Evolutionary conservation across 2,113 vertebrate species (phyloP).

Genomic region (Apistogramma diplotaenia): DNA sequence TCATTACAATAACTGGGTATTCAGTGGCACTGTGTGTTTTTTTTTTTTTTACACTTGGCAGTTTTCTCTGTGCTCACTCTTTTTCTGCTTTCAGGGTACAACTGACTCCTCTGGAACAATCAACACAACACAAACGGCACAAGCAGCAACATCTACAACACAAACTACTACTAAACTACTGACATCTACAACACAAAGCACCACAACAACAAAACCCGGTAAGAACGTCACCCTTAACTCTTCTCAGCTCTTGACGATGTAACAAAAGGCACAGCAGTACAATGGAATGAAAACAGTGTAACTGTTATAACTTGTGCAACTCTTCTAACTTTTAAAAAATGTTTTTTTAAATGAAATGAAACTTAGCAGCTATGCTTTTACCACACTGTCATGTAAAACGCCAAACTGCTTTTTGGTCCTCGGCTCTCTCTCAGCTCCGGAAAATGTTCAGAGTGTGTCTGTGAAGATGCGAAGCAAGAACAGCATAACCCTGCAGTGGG

Average conservation of each 20-base stretch:
- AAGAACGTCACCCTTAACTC: not conserved
- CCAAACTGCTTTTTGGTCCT: no score
- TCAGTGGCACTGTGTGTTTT: not conserved
- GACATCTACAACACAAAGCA: fast-evolving
- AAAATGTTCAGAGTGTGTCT: no score
- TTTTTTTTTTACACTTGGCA: not conserved
- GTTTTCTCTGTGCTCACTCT: not conserved
- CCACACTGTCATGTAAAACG: no score
- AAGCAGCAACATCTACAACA: fast-evolving
- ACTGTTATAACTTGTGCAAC: no score
- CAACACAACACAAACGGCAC: fast-evolving
- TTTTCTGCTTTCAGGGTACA: slow-evolving; percentile 2
- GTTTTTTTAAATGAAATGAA: no score
- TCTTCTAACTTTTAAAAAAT: no score
- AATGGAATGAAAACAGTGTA: not conserved
- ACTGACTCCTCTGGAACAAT: not conserved
- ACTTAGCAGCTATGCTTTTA: no score
- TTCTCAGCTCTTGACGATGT: not conserved
- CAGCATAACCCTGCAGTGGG: slow-evolving; percentile 50
- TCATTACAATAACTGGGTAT: not conserved
- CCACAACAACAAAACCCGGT: not conserved
- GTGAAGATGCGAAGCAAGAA: not conserved
- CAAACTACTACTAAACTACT: fast-evolving
- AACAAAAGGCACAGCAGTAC: not conserved
- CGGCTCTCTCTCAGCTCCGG: no score